Conservation (phyloP, 2,888 invertebrate species). For the Sarcophaga subvicina region DNA sequence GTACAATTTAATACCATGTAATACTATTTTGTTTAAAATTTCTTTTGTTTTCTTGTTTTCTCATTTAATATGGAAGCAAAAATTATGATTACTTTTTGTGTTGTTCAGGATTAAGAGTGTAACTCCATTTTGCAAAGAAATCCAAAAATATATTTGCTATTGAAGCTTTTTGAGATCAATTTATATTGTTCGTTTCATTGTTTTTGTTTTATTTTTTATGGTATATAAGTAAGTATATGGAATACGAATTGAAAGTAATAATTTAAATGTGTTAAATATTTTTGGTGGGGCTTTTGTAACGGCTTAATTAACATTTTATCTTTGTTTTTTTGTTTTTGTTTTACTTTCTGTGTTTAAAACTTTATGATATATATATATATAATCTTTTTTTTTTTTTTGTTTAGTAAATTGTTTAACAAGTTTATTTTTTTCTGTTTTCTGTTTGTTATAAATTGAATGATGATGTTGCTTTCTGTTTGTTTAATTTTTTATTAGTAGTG, state of each 20-base stretch:
- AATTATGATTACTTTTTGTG: constrained; percentile 34
- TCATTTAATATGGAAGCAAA: constrained; percentile 63
- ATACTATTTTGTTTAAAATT: constrained; percentile 35
- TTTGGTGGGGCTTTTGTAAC: constrained; percentile 67
- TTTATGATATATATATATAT: constrained; percentile 39
- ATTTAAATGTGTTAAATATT: constrained; percentile 29
- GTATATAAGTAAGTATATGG: constrained; percentile 4
- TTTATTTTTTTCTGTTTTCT: constrained; percentile 1
- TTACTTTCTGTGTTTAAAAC: constrained; percentile 33
- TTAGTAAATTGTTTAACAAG: constrained; percentile 63
- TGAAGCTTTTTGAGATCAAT: constrained; percentile 60
- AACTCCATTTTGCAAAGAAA: constrained; percentile 44
- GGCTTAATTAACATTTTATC: constrained; percentile 49
- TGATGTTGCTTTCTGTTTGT: constrained; percentile 31
- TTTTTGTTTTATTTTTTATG: constrained; percentile 18
- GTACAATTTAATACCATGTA: constrained; percentile 56
- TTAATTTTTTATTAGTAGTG: constrained; percentile 34
- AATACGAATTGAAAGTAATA: constrained; percentile 35
- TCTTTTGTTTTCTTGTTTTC: constrained; percentile 33
- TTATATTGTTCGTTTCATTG: constrained; percentile 14
- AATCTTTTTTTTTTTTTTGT: constrained; percentile 34
- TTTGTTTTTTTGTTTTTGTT: constrained; percentile 3
- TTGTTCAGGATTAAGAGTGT: neutral
- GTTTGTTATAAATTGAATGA: neutral
- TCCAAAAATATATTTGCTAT: constrained; percentile 68